A percentile compares a stretch with the other conserved stretches of the same genome.
phyloP scores from a whole-genome alignment of 1,140 invertebrate species.

The Drosophila mauritiana region DNA sequence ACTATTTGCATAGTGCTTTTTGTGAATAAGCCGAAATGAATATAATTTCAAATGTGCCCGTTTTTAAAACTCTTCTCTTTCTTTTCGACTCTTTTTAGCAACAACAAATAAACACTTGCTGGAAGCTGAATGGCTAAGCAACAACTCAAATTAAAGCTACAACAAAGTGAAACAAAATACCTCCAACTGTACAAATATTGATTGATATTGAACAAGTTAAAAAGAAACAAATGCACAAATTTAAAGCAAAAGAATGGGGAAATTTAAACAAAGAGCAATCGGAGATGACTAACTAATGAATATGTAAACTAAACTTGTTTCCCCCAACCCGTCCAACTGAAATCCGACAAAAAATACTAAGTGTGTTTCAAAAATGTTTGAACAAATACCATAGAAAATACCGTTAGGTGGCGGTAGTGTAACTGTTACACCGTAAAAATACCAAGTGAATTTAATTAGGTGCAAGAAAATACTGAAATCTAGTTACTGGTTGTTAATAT shows the following conservation, averaged over 20 bases:
- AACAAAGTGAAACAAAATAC: constrained; percentile 52
- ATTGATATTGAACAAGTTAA: constrained; percentile 34
- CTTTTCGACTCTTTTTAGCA: constrained; percentile 18
- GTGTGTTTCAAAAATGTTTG: constrained; percentile 11
- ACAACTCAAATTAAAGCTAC: constrained; percentile 19
- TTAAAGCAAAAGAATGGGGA: constrained; percentile 26
- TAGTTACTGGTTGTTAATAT: constrained; percentile 1
- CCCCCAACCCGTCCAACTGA: constrained; percentile 20
- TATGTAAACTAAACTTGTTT: constrained; percentile 10
- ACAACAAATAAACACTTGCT: constrained; percentile 39
- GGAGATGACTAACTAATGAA: neutral
- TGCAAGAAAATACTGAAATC: constrained; percentile 1
- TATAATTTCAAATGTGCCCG: neutral
- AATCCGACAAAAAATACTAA: neutral
- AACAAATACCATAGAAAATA: constrained; percentile 7
- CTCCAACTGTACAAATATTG: constrained; percentile 62
- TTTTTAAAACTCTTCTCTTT: neutral
- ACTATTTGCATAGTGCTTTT: neutral
- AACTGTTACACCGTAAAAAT: constrained; percentile 5
- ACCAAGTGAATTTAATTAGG: constrained; percentile 7
- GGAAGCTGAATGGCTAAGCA: constrained; percentile 35
- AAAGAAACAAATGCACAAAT: constrained; percentile 20
- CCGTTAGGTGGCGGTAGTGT: neutral
- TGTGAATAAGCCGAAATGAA: neutral
- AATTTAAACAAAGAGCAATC: constrained; percentile 1